Percentiles rank a stretch among this genome's conserved stretches.
Conservation (phyloP, 2,888 invertebrate species). For the Quadroppia sp. region DNA sequence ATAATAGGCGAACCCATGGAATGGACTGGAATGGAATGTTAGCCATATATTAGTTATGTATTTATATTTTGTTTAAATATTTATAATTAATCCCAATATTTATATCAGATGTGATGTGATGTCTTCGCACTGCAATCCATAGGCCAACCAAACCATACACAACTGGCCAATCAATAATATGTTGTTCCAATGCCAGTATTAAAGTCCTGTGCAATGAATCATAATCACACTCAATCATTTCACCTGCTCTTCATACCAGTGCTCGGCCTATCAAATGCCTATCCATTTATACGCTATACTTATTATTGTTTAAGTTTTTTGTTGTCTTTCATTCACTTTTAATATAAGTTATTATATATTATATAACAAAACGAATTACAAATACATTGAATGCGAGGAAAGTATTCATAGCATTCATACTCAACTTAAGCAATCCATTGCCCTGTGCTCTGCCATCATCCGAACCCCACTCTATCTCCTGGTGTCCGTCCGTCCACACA, state of each 20-base stretch:
- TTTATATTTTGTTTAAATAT: no score
- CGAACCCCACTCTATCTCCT: neutral
- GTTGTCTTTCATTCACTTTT: neutral
- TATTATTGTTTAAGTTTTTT: neutral
- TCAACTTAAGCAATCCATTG: neutral
- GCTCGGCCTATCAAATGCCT: neutral
- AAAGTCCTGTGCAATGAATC: neutral
- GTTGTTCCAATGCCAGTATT: neutral
- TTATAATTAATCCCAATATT: no score
- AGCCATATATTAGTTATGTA: no score
- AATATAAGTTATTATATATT: neutral
- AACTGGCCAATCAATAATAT: neutral
- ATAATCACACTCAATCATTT: conserved; percentile 5
- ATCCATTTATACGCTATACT: neutral
- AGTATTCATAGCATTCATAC: neutral
- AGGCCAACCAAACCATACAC: no score
- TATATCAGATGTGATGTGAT: no score
- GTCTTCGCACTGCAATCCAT: no score
- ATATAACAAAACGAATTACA: no score
- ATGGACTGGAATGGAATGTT: no score
- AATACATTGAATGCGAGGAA: neutral
- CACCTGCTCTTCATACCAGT: neutral
- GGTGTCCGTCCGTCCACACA: neutral
- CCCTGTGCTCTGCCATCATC: neutral
- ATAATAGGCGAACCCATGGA: no score